A percentile compares a stretch with the other conserved stretches of the same genome.
Evolutionary conservation across 2,888 invertebrate genomes (phyloP).

Genomic region (Pollenia amentaria): DNA sequence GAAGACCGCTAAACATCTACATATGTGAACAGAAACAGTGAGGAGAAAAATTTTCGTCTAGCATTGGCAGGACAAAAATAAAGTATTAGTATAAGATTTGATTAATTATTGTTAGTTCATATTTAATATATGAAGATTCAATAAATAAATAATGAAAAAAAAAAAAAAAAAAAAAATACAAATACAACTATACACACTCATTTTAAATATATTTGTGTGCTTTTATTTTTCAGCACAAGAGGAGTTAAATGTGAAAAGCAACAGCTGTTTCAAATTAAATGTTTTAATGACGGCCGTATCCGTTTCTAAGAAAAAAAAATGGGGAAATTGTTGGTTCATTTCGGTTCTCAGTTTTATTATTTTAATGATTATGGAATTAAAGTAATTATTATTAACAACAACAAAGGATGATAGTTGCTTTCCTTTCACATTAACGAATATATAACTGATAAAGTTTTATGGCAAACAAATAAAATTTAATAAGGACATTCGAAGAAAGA

Average conservation of each 20-base stretch:
- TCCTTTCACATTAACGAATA: too few species aligned
- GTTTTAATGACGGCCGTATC: constrained; percentile 38
- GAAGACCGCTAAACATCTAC: too few species aligned
- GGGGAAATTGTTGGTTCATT: too few species aligned
- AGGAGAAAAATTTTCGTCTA: too few species aligned
- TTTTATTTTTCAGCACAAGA: not conserved
- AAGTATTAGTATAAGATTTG: too few species aligned
- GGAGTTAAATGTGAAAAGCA: constrained; percentile 44
- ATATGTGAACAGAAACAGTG: too few species aligned
- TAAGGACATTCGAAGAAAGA: not conserved
- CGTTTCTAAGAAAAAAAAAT: not conserved
- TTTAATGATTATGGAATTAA: constrained; percentile 33
- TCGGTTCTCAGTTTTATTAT: not conserved
- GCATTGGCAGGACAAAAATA: too few species aligned
- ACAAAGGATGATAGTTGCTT: not conserved
- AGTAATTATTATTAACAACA: constrained; percentile 1
- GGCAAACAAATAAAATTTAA: constrained; percentile 13
- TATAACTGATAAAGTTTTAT: not conserved
- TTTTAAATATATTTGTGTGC: constrained; percentile 4
- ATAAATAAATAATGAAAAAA: too few species aligned
- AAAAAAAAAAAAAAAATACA: too few species aligned
- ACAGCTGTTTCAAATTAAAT: constrained; percentile 58
- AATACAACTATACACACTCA: too few species aligned
- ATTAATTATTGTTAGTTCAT: too few species aligned
- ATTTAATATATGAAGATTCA: too few species aligned